Evolutionary conservation across 2,888 invertebrate genomes (phyloP).

Genomic region (Ptycholaimellus sp.): DNA sequence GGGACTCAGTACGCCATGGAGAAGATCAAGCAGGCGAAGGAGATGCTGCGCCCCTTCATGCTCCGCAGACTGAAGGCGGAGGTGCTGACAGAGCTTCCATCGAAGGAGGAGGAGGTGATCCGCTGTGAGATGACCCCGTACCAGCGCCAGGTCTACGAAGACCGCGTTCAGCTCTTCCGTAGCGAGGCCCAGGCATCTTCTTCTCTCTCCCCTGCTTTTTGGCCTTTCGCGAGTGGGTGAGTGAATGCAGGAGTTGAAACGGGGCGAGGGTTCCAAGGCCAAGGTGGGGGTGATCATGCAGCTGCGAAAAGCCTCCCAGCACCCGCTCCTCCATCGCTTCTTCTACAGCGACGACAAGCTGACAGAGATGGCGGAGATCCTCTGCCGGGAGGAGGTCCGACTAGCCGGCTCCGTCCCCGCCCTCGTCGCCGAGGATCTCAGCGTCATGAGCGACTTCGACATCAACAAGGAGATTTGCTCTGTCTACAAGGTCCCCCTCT

Average conservation of each 20-base stretch:
- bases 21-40: conserved; percentile 69
- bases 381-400: conserved; percentile 9
- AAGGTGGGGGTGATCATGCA: conserved; percentile 50
- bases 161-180: conserved; percentile 10
- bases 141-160: conserved; percentile 47
- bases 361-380: conserved; percentile 39
- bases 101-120: conserved; percentile 48
- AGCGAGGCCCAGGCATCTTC: neutral
- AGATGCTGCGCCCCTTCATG: conserved; percentile 84
- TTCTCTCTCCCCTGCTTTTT: too few relatives aligned
- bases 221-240: neutral
- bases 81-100: conserved; percentile 44
- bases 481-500: neutral
- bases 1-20: conserved; percentile 56
- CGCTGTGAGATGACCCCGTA: conserved; percentile 43
- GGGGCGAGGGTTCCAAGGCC: conserved; percentile 4
- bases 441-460: conserved; percentile 62
- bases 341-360: conserved; percentile 39
- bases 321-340: conserved; percentile 56
- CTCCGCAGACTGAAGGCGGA: conserved; percentile 56
- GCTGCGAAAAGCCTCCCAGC: conserved; percentile 72
- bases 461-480: conserved; percentile 10
- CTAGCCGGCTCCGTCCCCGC: too few relatives aligned
- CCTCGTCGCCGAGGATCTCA: conserved; percentile 55
- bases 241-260: neutral